phyloP scores from a whole-genome alignment of 2,888 invertebrate genomes.

The Dolichopus griseipennis region DNA sequence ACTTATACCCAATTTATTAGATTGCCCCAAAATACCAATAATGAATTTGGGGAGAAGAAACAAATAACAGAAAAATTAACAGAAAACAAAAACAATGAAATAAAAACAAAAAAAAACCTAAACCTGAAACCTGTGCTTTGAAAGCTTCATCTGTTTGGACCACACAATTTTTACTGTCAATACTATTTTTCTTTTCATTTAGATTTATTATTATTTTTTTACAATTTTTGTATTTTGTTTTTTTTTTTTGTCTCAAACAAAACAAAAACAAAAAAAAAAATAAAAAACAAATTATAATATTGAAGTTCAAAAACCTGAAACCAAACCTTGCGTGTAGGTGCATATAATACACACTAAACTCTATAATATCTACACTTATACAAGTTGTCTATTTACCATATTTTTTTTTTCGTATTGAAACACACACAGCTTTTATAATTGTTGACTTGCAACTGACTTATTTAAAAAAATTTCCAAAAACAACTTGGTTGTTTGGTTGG shows the following conservation, averaged over 20 bases:
- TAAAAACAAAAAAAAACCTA: conserved; percentile 14
- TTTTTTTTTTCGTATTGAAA: no score
- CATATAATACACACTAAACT: conserved; percentile 7
- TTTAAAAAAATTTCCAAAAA: no score
- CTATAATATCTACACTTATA: no score
- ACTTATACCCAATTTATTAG: no score
- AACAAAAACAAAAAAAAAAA: not conserved
- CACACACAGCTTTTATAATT: no score
- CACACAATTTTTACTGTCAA: conserved; percentile 18
- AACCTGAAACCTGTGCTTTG: conserved; percentile 21
- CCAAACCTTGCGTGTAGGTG: conserved; percentile 21
- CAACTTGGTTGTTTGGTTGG: no score
- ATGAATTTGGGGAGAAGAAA: no score
- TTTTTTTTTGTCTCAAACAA: not conserved
- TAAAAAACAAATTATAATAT: conserved; percentile 5
- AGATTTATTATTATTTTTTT: conserved; percentile 10
- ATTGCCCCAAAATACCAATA: no score
- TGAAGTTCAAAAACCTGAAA: conserved; percentile 24
- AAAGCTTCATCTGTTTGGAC: conserved; percentile 15
- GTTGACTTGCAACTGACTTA: no score
- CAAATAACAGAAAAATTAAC: no score
- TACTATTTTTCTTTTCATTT: conserved; percentile 13
- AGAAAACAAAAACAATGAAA: not conserved
- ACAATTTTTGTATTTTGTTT: conserved; percentile 18
- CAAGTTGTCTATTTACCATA: no score